phyloP scores from a whole-genome alignment of 2,113 vertebrate species.

The Tinamus guttatus region DNA sequence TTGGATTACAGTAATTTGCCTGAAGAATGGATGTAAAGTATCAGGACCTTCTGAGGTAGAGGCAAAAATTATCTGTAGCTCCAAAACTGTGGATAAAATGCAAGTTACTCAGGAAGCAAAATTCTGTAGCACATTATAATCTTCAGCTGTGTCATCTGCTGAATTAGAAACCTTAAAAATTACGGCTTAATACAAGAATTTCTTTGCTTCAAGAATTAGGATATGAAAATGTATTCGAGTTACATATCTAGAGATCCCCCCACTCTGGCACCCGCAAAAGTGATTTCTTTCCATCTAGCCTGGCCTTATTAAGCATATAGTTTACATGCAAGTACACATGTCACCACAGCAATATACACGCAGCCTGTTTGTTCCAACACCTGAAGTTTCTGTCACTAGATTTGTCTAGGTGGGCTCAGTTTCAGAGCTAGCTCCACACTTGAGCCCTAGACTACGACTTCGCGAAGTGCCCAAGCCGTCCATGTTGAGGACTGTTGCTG shows the following conservation, averaged over 20 bases:
- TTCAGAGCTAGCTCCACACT: neutral
- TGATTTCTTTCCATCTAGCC: neutral
- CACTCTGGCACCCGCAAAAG: neutral
- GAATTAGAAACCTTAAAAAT: neutral
- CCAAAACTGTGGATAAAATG: neutral
- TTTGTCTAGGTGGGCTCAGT: fast-evolving
- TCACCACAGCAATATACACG: neutral
- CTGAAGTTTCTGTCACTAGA: neutral
- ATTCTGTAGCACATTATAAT: neutral
- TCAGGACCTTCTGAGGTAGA: neutral
- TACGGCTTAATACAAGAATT: neutral
- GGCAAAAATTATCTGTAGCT: neutral
- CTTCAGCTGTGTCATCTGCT: neutral
- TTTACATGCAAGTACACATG: neutral
- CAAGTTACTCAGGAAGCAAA: neutral
- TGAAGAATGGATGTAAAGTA: neutral
- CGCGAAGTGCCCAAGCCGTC: too few species aligned
- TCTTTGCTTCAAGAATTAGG: neutral
- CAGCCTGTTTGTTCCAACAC: neutral
- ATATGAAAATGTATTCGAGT: neutral
- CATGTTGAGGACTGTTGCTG: neutral
- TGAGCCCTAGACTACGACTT: neutral
- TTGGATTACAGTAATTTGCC: neutral
- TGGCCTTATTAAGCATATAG: neutral
- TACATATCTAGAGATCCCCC: neutral